These are phyloP conservation scores for Charadrius vociferus DNA, from an alignment of 2,113 vertebrate genomes.

Conservation along the genomic window DNA sequence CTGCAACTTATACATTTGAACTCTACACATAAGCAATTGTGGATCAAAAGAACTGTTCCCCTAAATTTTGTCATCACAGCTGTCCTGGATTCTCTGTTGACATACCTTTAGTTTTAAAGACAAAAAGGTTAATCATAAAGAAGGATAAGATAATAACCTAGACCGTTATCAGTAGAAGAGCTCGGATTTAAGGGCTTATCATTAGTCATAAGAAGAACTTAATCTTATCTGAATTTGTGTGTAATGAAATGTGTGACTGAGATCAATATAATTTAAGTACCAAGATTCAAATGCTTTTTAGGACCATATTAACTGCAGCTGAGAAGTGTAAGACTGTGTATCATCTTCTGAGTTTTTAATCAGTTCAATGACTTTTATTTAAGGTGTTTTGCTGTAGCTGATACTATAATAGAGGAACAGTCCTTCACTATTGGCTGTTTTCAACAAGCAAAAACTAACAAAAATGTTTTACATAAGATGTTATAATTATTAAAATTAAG, in stretches of 20 bases:
- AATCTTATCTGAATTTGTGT: background rate
- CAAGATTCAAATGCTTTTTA: background rate
- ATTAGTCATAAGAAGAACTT: background rate
- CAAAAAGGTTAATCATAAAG: background rate
- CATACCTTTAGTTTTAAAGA: background rate
- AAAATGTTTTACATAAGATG: background rate
- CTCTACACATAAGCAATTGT: background rate
- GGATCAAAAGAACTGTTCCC: background rate
- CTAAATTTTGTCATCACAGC: background rate
- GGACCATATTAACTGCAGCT: background rate
- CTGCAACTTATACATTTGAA: background rate
- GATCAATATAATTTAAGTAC: background rate
- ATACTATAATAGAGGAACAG: background rate
- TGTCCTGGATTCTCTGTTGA: background rate
- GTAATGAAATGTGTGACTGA: background rate
- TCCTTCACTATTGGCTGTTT: background rate
- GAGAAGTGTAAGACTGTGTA: background rate
- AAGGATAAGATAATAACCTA: background rate
- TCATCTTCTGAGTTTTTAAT: background rate
- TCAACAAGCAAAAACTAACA: background rate
- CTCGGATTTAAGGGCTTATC: background rate
- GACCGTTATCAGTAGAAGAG: background rate
- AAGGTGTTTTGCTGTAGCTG: background rate
- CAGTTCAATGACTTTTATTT: background rate
- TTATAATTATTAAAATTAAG: background rate